These are phyloP conservation scores for Ophion slaviceki DNA, from an alignment of 2,888 invertebrate species.

Conservation along the genomic window DNA sequence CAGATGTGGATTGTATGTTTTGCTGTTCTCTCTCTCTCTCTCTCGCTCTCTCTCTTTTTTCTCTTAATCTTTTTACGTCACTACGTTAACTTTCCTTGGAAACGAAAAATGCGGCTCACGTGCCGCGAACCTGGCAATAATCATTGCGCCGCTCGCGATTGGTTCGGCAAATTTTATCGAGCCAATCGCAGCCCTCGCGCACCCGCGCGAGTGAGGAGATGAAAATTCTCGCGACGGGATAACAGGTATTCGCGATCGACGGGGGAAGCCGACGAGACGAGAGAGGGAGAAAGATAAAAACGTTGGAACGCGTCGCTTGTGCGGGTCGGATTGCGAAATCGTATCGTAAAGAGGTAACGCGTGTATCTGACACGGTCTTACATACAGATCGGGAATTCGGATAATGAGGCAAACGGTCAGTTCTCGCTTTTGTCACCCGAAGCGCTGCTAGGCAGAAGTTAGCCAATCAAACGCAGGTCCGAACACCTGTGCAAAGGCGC, in stretches of 20 bases:
- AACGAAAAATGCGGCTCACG: constrained; percentile 1
- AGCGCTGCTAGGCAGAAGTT: no score
- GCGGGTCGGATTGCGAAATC: no score
- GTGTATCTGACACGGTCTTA: no score
- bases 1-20: constrained; percentile 37
- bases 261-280: neutral
- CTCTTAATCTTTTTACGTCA: neutral
- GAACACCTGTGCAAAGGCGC: no score
- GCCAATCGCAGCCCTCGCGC: constrained; percentile 11
- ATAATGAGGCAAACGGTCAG: no score
- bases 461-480: no score
- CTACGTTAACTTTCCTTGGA: neutral
- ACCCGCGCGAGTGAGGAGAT: neutral
- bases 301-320: no score
- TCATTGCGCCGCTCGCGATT: constrained; percentile 6
- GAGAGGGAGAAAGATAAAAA: neutral
- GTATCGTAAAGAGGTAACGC: no score
- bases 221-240: neutral
- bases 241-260: neutral
- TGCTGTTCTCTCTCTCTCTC: constrained; percentile 5
- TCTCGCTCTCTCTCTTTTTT: neutral
- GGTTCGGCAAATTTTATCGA: neutral
- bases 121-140: neutral
- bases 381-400: no score
- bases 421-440: no score